Evolutionary conservation across 2,113 vertebrate genomes (phyloP).

Genomic region (Speoplatyrhinus poulsoni): DNA sequence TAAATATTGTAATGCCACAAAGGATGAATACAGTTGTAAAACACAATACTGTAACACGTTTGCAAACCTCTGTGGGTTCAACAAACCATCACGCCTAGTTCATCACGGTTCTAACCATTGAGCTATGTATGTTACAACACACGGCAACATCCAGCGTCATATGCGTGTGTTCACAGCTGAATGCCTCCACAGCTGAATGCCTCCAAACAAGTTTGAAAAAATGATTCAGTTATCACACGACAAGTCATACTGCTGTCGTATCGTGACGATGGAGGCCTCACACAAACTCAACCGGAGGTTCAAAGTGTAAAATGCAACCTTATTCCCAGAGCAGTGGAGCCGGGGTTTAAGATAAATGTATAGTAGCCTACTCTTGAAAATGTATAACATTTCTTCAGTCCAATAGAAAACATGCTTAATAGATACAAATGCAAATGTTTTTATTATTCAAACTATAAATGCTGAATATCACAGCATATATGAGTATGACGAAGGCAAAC

Average conservation of each 20-base stretch:
- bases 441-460: no score
- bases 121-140: conserved; percentile 2
- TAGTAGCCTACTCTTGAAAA: no score
- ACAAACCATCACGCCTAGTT: background rate
- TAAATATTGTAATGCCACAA: no score
- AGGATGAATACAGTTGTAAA: background rate
- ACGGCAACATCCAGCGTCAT: conserved; percentile 59
- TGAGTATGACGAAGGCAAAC: no score
- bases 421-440: no score
- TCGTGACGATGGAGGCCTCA: background rate
- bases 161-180: conserved; percentile 58
- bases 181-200: conserved; percentile 51
- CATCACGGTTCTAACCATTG: background rate
- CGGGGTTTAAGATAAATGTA: no score
- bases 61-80: background rate
- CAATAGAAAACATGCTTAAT: no score
- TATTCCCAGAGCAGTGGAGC: no score
- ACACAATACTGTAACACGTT: background rate
- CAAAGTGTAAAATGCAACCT: no score
- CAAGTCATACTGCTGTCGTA: conserved; percentile 27
- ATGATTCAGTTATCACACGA: conserved; percentile 28
- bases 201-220: background rate
- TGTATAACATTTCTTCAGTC: no score
- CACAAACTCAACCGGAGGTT: no score
- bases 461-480: no score